A percentile compares a stretch with the other conserved stretches of the same genome.
phyloP scores from a whole-genome alignment of 1,140 invertebrate genomes.

The Tetragnatha versicolor region DNA sequence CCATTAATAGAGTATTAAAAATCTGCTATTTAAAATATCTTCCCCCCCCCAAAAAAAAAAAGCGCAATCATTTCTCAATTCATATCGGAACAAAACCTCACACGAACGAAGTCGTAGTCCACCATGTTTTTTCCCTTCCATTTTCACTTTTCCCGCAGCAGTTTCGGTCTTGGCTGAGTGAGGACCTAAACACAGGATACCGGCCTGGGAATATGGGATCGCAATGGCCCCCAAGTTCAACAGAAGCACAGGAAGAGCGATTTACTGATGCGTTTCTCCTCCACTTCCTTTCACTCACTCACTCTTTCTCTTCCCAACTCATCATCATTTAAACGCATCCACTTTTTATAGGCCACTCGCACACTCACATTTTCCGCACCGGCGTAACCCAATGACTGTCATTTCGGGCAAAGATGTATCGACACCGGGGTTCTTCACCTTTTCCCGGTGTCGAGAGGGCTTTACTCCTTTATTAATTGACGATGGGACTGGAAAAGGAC shows the following conservation, averaged over 20 bases:
- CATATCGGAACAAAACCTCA: too few relatives aligned
- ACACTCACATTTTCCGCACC: too few relatives aligned
- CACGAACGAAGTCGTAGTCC: too few relatives aligned
- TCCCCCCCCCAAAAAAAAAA: too few relatives aligned
- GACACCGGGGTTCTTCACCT: neutral
- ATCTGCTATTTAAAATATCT: too few relatives aligned
- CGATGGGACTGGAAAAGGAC: too few relatives aligned
- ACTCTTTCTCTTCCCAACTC: neutral
- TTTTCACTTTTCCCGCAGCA: neutral
- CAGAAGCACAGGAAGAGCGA: slow-evolving; percentile 25
- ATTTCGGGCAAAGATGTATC: neutral
- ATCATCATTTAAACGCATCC: slow-evolving; percentile 27
- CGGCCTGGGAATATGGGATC: neutral
- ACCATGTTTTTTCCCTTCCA: too few relatives aligned
- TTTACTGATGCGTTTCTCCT: slow-evolving; percentile 35
- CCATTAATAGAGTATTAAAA: too few relatives aligned
- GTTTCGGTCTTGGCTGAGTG: slow-evolving; percentile 32
- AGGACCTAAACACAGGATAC: slow-evolving; percentile 13
- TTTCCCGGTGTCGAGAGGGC: too few relatives aligned
- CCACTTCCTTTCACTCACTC: neutral
- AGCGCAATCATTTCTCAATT: too few relatives aligned
- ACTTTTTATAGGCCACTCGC: slow-evolving; percentile 9
- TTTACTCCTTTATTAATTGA: too few relatives aligned
- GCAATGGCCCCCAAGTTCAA: neutral
- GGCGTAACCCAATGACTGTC: slow-evolving; percentile 16